Evolutionary conservation across 2,113 vertebrate species (phyloP).

Genomic region (Malurus cyaneus): DNA sequence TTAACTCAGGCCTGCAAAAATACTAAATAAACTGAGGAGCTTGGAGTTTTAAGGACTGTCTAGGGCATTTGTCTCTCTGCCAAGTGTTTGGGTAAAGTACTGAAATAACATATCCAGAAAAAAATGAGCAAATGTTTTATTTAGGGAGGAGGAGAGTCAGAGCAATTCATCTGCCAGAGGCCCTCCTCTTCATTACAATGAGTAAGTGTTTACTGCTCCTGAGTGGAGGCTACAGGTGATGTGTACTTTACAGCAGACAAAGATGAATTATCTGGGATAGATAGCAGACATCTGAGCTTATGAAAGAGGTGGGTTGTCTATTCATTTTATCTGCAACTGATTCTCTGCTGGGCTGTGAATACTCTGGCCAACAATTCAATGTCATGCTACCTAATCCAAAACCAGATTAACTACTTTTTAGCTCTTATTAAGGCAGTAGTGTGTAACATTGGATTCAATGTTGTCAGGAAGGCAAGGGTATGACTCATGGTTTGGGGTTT

Average conservation of each 20-base stretch:
- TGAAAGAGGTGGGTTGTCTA: not conserved
- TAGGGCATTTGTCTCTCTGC: not conserved
- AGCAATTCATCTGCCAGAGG: slow-evolving; percentile 18
- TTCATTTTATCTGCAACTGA: not conserved
- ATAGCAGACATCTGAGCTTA: not conserved
- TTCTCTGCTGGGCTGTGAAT: not conserved
- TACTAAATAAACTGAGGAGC: not conserved
- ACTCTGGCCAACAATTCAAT: not conserved
- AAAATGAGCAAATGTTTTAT: not conserved
- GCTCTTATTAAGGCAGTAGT: not conserved
- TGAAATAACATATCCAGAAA: not conserved
- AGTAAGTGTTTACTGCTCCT: slow-evolving; percentile 22
- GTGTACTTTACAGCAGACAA: not conserved
- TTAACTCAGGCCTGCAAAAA: not conserved
- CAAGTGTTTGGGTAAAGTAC: slow-evolving; percentile 11
- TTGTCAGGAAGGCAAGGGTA: not conserved
- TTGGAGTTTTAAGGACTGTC: not conserved
- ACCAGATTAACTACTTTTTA: not conserved
- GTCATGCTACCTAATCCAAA: not conserved
- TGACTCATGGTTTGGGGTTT: not conserved
- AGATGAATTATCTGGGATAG: not conserved
- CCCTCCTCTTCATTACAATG: slow-evolving; percentile 5
- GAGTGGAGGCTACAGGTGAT: not conserved
- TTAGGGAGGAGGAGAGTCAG: not conserved
- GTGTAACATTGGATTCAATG: not conserved